Evolutionary conservation across 2,888 invertebrate species (phyloP).

Genomic region (Drosophila cracens): DNA sequence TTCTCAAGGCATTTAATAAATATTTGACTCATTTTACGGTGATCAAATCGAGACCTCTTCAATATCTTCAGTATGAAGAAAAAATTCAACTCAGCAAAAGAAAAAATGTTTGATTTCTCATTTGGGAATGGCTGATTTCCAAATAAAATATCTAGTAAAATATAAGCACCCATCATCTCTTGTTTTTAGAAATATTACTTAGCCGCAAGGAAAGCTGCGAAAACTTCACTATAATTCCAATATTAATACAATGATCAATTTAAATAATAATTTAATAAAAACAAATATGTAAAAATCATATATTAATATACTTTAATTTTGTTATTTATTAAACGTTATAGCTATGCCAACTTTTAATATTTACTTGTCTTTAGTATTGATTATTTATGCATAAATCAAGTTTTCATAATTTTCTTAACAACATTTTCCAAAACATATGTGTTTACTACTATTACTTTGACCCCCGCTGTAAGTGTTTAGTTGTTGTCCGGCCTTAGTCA

Average conservation of each 20-base stretch:
- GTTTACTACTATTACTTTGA: not conserved
- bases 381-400: not conserved
- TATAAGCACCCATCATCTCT: not conserved
- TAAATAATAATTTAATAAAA: not conserved
- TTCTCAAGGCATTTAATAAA: not conserved
- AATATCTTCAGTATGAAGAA: not conserved
- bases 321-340: not conserved
- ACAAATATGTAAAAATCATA: not conserved
- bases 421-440: not conserved
- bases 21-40: not conserved
- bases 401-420: not conserved
- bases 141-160: not conserved
- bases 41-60: not conserved
- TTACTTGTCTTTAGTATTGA: not conserved
- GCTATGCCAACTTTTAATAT: not conserved
- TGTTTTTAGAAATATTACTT: not conserved
- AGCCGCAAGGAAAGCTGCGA: not conserved
- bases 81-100: not conserved
- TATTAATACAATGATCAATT: not conserved
- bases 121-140: not conserved
- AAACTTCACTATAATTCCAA: not conserved
- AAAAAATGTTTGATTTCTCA: not conserved
- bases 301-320: not conserved
- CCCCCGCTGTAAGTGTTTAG: constrained; percentile 1
- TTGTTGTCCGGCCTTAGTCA: constrained; percentile 18